Conservation (phyloP, 1,140 invertebrate genomes). For the Trinorchestia longiramus region DNA sequence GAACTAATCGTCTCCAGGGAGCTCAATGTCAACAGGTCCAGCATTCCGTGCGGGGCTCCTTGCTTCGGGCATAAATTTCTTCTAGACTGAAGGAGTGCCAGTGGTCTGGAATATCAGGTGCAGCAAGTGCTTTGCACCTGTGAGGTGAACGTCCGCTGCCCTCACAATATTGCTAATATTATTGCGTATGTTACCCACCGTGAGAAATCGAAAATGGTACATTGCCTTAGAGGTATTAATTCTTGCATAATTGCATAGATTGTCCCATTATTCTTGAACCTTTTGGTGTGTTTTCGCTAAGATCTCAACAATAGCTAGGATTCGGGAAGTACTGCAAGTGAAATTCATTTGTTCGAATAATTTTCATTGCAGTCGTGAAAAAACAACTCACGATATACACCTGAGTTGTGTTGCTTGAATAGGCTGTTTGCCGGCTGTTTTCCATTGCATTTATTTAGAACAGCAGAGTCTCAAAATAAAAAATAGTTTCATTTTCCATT, state of each 20-base stretch:
- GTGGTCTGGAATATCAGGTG: not conserved
- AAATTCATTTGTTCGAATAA: too few relatives aligned
- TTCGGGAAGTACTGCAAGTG: too few relatives aligned
- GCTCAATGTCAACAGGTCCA: not conserved
- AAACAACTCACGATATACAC: too few relatives aligned
- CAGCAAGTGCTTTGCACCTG: not conserved
- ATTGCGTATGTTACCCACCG: not conserved
- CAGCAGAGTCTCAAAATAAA: too few relatives aligned
- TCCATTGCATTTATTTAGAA: too few relatives aligned
- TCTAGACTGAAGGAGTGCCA: not conserved
- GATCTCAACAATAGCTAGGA: not conserved
- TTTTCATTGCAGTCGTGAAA: too few relatives aligned
- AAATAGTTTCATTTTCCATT: too few relatives aligned
- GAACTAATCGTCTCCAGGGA: too few relatives aligned
- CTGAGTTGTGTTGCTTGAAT: too few relatives aligned
- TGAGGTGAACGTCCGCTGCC: not conserved
- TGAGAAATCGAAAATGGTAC: not conserved
- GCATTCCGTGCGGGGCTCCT: not conserved
- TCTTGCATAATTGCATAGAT: not conserved
- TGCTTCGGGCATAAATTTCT: not conserved
- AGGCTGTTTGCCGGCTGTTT: too few relatives aligned
- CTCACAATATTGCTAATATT: not conserved
- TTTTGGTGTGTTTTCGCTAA: not conserved
- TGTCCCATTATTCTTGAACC: not conserved
- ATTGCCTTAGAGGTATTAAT: not conserved